These are phyloP conservation scores for Drosophila ohnishii DNA, from an alignment of 1,140 invertebrate species.

Conservation along the genomic window DNA sequence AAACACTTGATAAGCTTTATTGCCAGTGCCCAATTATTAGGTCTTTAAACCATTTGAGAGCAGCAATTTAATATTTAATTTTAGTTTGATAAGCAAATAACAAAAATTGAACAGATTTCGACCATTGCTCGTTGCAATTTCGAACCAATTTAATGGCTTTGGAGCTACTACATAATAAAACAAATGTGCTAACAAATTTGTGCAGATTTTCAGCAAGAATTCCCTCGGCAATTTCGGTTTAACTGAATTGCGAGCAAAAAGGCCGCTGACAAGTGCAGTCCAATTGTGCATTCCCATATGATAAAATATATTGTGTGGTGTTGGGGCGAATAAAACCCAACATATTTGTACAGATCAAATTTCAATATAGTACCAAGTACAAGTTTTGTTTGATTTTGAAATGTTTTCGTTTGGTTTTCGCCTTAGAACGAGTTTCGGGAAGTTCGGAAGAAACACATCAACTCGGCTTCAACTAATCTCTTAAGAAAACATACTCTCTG, in stretches of 20 bases:
- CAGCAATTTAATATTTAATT: background rate
- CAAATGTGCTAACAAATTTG: slow-evolving; percentile 41
- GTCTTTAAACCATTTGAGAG: background rate
- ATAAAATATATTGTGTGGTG: slow-evolving; percentile 23
- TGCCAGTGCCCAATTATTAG: background rate
- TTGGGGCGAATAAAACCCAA: slow-evolving; percentile 3
- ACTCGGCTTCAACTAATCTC: slow-evolving; percentile 47
- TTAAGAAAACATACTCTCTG: slow-evolving; percentile 29
- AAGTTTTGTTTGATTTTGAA: slow-evolving; percentile 37
- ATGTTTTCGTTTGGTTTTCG: slow-evolving; percentile 11
- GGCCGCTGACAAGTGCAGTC: slow-evolving; percentile 22
- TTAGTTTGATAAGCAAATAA: slow-evolving; percentile 1
- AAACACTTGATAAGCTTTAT: background rate
- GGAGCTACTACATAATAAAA: slow-evolving; percentile 26
- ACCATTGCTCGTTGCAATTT: slow-evolving; percentile 10
- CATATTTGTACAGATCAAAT: slow-evolving; percentile 20
- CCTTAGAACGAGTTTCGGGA: slow-evolving; percentile 8
- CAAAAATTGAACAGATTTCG: slow-evolving; percentile 15
- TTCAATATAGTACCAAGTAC: slow-evolving; percentile 10
- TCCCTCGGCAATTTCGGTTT: slow-evolving; percentile 47
- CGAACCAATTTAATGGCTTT: slow-evolving; percentile 30
- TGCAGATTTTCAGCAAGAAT: slow-evolving; percentile 54
- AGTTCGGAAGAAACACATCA: slow-evolving; percentile 27
- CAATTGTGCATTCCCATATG: slow-evolving; percentile 15
- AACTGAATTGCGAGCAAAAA: slow-evolving; percentile 26